Evolutionary conservation across 2,797 vertebrate genomes (phyloP).

Genomic region (Erpetoichthys calabaricus): DNA sequence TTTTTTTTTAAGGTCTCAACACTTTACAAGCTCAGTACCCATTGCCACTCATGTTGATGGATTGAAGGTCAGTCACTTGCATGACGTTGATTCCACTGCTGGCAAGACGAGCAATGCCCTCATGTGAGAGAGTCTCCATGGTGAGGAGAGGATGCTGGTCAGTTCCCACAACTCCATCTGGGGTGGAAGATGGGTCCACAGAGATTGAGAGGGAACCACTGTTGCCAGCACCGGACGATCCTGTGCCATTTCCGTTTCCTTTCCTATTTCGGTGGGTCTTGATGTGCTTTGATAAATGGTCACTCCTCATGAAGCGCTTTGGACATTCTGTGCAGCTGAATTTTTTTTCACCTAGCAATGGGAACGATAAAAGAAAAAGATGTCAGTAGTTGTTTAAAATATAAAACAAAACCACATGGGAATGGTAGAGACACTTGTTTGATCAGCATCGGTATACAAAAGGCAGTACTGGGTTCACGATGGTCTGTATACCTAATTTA

Average conservation of each 20-base stretch:
- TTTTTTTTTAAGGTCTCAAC: no score
- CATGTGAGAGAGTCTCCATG: conserved; percentile 85
- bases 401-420: no score
- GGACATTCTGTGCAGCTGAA: conserved; percentile 79
- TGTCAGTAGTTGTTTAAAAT: background rate
- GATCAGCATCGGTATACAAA: no score
- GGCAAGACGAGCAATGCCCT: conserved; percentile 76
- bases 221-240: conserved; percentile 3
- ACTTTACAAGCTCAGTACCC: conserved; percentile 54
- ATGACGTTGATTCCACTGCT: conserved; percentile 85
- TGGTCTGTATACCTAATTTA: no score
- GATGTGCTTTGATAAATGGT: conserved; percentile 92
- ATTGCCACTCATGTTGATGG: conserved; percentile 77
- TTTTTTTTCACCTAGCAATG: conserved; percentile 73
- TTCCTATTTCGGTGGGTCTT: conserved; percentile 94
- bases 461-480: no score
- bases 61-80: conserved; percentile 83
- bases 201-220: conserved; percentile 47
- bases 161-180: conserved; percentile 34
- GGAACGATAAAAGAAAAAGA: background rate
- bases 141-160: conserved; percentile 64
- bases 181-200: conserved; percentile 44
- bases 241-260: conserved; percentile 17
- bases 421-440: no score
- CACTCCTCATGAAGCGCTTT: conserved; percentile 94